These are phyloP conservation scores for Amphiprion clarkii DNA, from an alignment of 2,797 vertebrate species.

Conservation along the genomic window DNA sequence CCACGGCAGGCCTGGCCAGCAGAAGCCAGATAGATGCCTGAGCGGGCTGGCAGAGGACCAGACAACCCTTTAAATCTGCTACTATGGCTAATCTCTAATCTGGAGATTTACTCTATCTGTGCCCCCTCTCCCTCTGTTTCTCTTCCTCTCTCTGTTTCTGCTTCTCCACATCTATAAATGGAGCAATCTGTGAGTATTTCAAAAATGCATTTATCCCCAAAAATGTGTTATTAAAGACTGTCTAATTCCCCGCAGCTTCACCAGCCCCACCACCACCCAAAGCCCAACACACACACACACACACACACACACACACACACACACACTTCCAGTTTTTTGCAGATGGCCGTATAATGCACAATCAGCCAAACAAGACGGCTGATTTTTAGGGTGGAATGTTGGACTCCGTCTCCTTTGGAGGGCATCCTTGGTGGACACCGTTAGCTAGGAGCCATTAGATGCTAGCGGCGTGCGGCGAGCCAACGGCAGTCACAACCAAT, in stretches of 20 bases:
- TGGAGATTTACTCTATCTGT: slow-evolving; percentile 87
- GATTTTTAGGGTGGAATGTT: slow-evolving; percentile 80
- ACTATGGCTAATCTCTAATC: slow-evolving; percentile 88
- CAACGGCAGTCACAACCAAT: slow-evolving; percentile 66
- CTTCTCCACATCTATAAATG: slow-evolving; percentile 79
- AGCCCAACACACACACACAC: slow-evolving; percentile 41
- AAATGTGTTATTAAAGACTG: slow-evolving; percentile 85
- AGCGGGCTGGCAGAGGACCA: slow-evolving; percentile 81
- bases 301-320: slow-evolving; percentile 29
- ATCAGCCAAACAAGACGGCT: slow-evolving; percentile 86
- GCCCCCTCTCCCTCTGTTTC: slow-evolving; percentile 72
- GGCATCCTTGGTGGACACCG: slow-evolving; percentile 73
- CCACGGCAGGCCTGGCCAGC: slow-evolving; percentile 76
- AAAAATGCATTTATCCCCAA: slow-evolving; percentile 81
- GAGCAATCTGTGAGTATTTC: slow-evolving; percentile 84
- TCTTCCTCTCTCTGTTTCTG: slow-evolving; percentile 66
- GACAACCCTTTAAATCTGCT: slow-evolving; percentile 84
- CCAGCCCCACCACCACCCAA: slow-evolving; percentile 39
- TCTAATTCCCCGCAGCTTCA: slow-evolving; percentile 77
- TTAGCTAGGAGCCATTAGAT: slow-evolving; percentile 66
- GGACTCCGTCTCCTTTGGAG: slow-evolving; percentile 77
- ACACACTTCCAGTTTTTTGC: slow-evolving; percentile 64
- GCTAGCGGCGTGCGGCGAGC: slow-evolving; percentile 56
- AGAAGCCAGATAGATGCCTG: slow-evolving; percentile 86
- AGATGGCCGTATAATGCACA: slow-evolving; percentile 87